Base-by-base conservation (phyloP, 2,797 vertebrate genomes). In the Danio albolineatus region DNA sequence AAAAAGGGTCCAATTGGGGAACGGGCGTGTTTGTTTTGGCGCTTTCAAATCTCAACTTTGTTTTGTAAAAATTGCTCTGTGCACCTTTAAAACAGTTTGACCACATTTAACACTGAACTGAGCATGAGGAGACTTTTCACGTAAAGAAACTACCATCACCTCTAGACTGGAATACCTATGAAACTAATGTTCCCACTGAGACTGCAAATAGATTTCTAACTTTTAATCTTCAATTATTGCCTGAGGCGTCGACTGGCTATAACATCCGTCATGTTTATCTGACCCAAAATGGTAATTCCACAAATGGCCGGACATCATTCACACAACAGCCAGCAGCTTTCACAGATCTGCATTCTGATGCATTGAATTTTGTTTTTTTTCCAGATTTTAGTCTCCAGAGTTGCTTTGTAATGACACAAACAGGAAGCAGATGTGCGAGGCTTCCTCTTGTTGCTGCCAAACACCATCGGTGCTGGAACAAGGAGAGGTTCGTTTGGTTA, bases 281-380 rank as follows among this genome's bases (percentile, higher is more conserved):
- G 54, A 78, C 65, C 21, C 65, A 59, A 57, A 78, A 51, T 78
- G 54, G 56, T 60, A 48, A 78, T 69, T 49, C 28, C 49, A 69
- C 53, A 69, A 69, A 60, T 70, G 65, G 12, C 64, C 48, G 16
- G 28, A 69, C 76, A 60, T 67, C 53, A 48, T 75, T 67, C 43
- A 70, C 76, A 78, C 39, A 77, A 69, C 56, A 78, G 44, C 65
- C 65, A 78, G 28, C 8, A 69, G 64, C 64, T 38, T 28, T 48
- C 43, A 16, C n/a, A 78, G 28, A 49, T 70, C n/a, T 51, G 6
- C 43, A 46, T 7, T 14, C 51, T 46, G 62, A 66, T 57, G n/a
- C 53, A 57, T 54, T 76, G 16, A 14, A 43, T 66, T 76, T 75
- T n/a, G n/a, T n/a, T n/a, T n/a, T n/a, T n/a, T n/a, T n/a, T 28